These are phyloP conservation scores for Bothrops alternatus DNA, from an alignment of 2,797 vertebrate species.

Conservation along the genomic window DNA sequence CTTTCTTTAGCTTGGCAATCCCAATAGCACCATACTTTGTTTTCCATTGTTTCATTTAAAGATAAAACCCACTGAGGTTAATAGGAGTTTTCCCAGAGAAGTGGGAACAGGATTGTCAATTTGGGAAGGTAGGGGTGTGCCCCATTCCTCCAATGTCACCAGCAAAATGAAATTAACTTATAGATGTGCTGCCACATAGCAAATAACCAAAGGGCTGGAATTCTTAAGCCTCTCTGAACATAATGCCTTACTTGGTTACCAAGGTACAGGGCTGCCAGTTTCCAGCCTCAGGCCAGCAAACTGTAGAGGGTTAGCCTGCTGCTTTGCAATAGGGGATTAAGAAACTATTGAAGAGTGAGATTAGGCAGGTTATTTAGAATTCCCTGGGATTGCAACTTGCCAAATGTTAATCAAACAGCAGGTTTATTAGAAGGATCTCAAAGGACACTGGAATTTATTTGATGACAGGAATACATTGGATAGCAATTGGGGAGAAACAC, in stretches of 20 bases:
- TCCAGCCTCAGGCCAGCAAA: neutral
- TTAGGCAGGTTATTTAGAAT: neutral
- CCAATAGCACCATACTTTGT: neutral
- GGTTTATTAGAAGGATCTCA: neutral
- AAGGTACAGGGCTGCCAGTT: neutral
- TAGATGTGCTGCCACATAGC: neutral
- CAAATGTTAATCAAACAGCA: neutral
- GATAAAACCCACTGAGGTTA: neutral
- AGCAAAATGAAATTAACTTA: neutral
- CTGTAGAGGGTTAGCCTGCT: neutral
- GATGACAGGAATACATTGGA: neutral
- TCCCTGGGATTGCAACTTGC: neutral
- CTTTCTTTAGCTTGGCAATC: neutral
- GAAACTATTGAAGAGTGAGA: neutral
- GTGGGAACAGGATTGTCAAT: neutral
- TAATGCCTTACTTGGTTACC: neutral
- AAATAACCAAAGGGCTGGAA: neutral
- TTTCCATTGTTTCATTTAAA: neutral
- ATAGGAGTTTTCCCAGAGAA: neutral
- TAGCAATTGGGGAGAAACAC: neutral
- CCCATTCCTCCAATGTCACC: neutral
- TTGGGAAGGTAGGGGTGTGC: neutral
- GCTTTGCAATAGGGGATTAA: neutral
- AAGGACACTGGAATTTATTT: neutral
- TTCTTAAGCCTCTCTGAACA: neutral